Percentiles rank a stretch among this genome's conserved stretches.
phyloP scores from a whole-genome alignment of 2,113 vertebrate species.

The Todiramphus chloris region DNA sequence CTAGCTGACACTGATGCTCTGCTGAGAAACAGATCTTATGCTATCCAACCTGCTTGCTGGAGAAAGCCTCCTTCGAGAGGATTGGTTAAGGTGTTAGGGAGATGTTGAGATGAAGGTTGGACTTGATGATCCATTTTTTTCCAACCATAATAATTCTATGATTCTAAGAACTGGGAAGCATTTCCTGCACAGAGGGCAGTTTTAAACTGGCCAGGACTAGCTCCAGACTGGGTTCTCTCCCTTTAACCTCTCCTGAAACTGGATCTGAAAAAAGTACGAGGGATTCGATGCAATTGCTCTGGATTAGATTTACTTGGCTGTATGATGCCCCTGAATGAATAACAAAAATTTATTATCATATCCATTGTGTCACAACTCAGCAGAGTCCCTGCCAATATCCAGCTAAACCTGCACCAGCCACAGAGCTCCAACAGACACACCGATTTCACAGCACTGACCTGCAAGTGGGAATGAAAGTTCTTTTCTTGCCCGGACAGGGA shows the following conservation, averaged over 20 bases:
- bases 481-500: not conserved
- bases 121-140: too few relatives aligned
- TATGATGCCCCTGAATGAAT: not conserved
- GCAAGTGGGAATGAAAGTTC: not conserved
- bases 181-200: not conserved
- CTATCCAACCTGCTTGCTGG: not conserved
- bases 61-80: not conserved
- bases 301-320: not conserved
- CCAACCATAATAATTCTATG: too few relatives aligned
- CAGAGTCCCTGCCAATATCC: not conserved
- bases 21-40: not conserved
- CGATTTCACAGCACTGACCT: not conserved
- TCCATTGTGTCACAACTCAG: rapidly evolving
- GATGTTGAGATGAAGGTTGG: too few relatives aligned
- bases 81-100: too few relatives aligned
- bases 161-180: not conserved
- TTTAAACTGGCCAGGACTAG: not conserved
- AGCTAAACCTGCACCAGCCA: not conserved
- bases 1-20: not conserved
- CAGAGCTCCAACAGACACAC: not conserved
- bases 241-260: not conserved
- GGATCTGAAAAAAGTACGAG: not conserved
- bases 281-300: not conserved
- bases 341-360: not conserved
- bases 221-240: not conserved